Percentiles rank a stretch among this genome's conserved stretches.
These are phyloP conservation scores for Helleia helle DNA, from an alignment of 2,888 invertebrate genomes.

Conservation along the genomic window DNA sequence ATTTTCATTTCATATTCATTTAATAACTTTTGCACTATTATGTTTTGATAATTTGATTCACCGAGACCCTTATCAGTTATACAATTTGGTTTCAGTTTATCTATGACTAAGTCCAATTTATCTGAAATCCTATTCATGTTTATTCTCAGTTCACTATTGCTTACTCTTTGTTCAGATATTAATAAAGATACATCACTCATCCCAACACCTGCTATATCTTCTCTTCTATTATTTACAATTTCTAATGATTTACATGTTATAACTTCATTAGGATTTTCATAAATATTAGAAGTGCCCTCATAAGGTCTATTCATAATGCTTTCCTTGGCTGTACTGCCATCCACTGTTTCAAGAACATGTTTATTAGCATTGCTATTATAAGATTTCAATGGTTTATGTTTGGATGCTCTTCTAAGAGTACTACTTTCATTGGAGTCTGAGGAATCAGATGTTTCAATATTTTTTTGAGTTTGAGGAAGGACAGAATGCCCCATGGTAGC, in stretches of 20 bases:
- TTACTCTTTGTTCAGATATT: constrained; percentile 54
- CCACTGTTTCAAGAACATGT: constrained; percentile 26
- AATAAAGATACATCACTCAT: constrained; percentile 36
- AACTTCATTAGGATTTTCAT: constrained; percentile 26
- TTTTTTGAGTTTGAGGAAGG: constrained; percentile 34
- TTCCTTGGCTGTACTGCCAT: constrained; percentile 22
- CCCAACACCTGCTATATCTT: constrained; percentile 21
- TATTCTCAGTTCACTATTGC: constrained; percentile 54
- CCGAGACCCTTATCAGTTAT: constrained; percentile 20
- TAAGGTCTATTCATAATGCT: not conserved
- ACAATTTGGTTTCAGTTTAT: constrained; percentile 35
- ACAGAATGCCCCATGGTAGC: constrained; percentile 61
- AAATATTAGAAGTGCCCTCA: not conserved
- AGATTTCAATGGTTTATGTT: constrained; percentile 41
- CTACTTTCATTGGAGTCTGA: constrained; percentile 42
- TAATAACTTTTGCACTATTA: constrained; percentile 45
- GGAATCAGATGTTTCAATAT: constrained; percentile 45
- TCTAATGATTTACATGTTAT: constrained; percentile 29
- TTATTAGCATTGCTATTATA: constrained; percentile 30
- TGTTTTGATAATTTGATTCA: constrained; percentile 31
- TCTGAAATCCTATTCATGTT: constrained; percentile 52
- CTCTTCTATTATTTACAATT: constrained; percentile 27
- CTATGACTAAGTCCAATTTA: constrained; percentile 44
- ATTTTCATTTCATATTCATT: constrained; percentile 60
- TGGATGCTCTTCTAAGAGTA: constrained; percentile 30